phyloP scores from a whole-genome alignment of 2,888 invertebrate species.

The Parelbella ahira region DNA sequence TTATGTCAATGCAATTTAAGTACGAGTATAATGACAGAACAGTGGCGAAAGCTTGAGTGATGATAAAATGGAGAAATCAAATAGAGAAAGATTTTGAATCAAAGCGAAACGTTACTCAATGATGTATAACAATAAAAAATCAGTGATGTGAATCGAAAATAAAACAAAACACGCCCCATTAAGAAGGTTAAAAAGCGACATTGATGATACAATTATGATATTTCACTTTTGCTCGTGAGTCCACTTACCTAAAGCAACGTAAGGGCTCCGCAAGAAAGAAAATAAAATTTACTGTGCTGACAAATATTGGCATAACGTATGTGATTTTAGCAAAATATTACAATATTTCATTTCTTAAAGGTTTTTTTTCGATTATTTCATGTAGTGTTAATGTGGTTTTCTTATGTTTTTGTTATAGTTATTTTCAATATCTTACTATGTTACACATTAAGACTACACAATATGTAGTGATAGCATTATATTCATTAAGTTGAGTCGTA shows the following conservation, averaged over 20 bases:
- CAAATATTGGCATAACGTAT: conserved; percentile 55
- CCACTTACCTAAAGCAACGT: conserved; percentile 79
- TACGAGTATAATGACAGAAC: conserved; percentile 34
- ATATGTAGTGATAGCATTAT: not conserved
- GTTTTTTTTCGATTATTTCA: conserved; percentile 30
- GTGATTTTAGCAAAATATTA: conserved; percentile 54
- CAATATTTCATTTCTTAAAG: conserved; percentile 34
- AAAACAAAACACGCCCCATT: conserved; percentile 41
- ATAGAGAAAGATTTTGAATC: conserved; percentile 63
- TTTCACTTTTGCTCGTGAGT: conserved; percentile 57
- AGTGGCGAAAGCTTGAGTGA: conserved; percentile 55
- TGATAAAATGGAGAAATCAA: conserved; percentile 48
- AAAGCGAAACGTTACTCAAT: conserved; percentile 80
- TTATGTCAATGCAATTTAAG: conserved; percentile 36
- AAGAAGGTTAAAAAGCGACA: conserved; percentile 58
- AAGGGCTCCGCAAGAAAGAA: conserved; percentile 81
- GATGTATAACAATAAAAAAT: conserved; percentile 50
- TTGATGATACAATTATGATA: conserved; percentile 53
- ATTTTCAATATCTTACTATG: conserved; percentile 24
- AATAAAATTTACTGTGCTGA: conserved; percentile 78
- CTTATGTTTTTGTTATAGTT: conserved; percentile 28
- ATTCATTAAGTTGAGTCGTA: conserved; percentile 1
- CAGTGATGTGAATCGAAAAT: conserved; percentile 50
- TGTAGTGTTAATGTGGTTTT: conserved; percentile 28
- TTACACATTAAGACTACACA: conserved; percentile 22